Conservation (phyloP, 2,888 invertebrate genomes). For the Ochropleura leucogaster region DNA sequence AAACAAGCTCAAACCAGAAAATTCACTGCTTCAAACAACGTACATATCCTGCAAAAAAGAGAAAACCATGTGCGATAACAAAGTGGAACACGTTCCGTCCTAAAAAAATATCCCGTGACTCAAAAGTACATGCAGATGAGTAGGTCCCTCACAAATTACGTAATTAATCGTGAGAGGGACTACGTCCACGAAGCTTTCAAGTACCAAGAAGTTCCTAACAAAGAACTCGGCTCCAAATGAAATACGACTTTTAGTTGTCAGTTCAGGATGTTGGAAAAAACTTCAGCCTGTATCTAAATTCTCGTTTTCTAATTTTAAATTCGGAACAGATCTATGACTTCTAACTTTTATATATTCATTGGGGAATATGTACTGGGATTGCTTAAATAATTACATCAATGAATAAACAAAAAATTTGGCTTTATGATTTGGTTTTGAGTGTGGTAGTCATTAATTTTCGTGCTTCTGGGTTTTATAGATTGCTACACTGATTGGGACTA, state of each 20-base stretch:
- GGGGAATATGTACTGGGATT: not conserved
- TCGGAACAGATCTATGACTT: not conserved
- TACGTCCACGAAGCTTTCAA: conserved; percentile 35
- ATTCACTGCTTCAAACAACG: conserved; percentile 10
- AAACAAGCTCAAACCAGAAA: conserved; percentile 24
- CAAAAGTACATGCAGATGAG: conserved; percentile 42
- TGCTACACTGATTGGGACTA: conserved; percentile 49
- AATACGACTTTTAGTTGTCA: conserved; percentile 59
- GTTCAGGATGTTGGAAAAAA: conserved; percentile 47
- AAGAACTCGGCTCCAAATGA: conserved; percentile 52
- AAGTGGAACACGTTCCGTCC: conserved; percentile 29
- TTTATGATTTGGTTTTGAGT: not conserved
- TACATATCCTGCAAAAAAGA: not conserved
- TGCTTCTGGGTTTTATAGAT: conserved; percentile 33
- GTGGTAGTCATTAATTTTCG: conserved; percentile 5
- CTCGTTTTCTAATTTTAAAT: conserved; percentile 30
- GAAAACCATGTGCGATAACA: conserved; percentile 27
- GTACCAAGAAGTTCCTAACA: conserved; percentile 51
- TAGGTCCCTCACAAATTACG: conserved; percentile 41
- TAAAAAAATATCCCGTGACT: conserved; percentile 42
- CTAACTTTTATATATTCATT: conserved; percentile 3
- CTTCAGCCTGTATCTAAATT: conserved; percentile 23
- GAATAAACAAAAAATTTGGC: conserved; percentile 14
- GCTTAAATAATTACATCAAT: not conserved
- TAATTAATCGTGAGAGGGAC: conserved; percentile 56